phyloP scores from a whole-genome alignment of 2,888 invertebrate species.

The Rotaria magnacalcarata region DNA sequence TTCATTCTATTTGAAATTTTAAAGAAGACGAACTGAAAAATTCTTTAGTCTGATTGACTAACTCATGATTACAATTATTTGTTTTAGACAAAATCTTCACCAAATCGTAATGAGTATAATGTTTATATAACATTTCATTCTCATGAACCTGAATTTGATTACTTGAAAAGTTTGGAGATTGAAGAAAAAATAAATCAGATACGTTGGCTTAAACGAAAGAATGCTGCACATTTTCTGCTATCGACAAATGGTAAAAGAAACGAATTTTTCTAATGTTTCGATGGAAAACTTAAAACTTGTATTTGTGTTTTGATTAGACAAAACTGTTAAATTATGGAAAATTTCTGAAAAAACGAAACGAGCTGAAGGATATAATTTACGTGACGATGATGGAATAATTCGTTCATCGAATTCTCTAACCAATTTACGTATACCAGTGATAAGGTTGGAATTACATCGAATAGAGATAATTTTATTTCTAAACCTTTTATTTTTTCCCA shows the following conservation, averaged over 20 bases:
- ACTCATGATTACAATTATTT: neutral
- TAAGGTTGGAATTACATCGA: neutral
- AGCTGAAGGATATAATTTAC: conserved; percentile 58
- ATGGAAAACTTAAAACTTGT: too few species aligned
- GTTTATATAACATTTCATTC: conserved; percentile 99
- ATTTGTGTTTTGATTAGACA: conserved; percentile 62
- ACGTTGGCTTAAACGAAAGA: conserved; percentile 91
- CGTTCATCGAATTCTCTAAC: neutral
- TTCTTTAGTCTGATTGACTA: too few species aligned
- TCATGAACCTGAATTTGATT: conserved; percentile 99
- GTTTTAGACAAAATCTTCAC: conserved; percentile 41
- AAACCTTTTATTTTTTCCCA: too few species aligned
- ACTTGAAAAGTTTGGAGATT: conserved; percentile 97
- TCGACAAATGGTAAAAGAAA: conserved; percentile 73
- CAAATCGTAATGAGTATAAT: conserved; percentile 87
- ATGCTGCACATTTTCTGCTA: conserved; percentile 92
- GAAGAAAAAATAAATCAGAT: conserved; percentile 99
- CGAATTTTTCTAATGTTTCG: too few species aligned
- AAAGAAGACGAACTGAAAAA: too few species aligned
- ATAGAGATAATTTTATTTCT: too few species aligned
- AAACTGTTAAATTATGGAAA: conserved; percentile 98
- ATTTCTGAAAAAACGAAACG: conserved; percentile 84
- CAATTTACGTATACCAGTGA: conserved; percentile 47
- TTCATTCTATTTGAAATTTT: too few species aligned
- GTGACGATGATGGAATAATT: conserved; percentile 12